A percentile compares a stretch with the other conserved stretches of the same genome.
These are phyloP conservation scores for Edolisoma coerulescens DNA, from an alignment of 2,113 vertebrate species.

Conservation along the genomic window DNA sequence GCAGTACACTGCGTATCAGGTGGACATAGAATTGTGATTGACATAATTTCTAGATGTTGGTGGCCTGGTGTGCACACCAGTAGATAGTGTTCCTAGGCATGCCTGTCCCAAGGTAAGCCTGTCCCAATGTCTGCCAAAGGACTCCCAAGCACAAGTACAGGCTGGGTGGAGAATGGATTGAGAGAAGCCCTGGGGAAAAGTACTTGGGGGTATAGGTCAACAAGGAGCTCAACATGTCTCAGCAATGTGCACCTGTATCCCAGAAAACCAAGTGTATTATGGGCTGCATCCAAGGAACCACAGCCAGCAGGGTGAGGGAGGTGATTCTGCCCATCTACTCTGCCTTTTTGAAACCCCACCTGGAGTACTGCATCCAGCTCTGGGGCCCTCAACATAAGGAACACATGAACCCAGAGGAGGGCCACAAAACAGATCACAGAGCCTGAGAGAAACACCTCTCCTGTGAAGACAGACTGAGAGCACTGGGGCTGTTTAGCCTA, in stretches of 20 bases:
- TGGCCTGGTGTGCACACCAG: neutral
- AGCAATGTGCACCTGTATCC: neutral
- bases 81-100: neutral
- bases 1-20: fast-evolving
- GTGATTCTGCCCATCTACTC: neutral
- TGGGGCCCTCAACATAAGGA: neutral
- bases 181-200: neutral
- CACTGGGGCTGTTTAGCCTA: neutral
- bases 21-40: neutral
- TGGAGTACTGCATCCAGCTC: neutral
- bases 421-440: neutral
- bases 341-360: neutral
- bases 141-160: neutral
- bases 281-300: neutral
- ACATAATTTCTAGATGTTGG: neutral
- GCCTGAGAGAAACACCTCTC: neutral
- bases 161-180: neutral
- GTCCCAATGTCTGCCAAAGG: neutral
- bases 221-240: neutral
- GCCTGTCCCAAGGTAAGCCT: neutral
- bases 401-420: neutral
- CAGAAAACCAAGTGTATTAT: neutral
- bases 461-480: neutral
- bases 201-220: neutral
- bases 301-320: neutral